Evolutionary conservation across 1,140 invertebrate genomes (phyloP).

Genomic region (Drosophila nannoptera): DNA sequence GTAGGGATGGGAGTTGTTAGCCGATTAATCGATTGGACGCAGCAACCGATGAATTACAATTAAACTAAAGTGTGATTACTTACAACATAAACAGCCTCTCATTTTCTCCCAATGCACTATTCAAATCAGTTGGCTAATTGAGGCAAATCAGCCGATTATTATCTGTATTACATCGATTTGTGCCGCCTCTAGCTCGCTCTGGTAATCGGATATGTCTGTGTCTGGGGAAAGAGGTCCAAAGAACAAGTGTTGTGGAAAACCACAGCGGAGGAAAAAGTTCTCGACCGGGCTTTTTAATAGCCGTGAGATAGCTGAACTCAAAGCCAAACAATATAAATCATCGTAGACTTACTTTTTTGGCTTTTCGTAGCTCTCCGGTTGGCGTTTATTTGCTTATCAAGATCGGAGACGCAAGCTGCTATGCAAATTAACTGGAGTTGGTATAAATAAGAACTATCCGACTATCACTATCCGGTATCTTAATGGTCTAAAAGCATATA

Average conservation of each 20-base stretch:
- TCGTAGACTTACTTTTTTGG: conserved; percentile 4
- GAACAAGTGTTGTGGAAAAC: conserved; percentile 41
- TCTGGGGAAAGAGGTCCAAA: conserved; percentile 1
- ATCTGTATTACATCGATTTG: too few relatives aligned
- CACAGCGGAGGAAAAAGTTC: conserved; percentile 24
- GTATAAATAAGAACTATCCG: neutral
- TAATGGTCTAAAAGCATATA: too few relatives aligned
- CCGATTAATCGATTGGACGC: too few relatives aligned
- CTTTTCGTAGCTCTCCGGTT: neutral
- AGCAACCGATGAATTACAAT: too few relatives aligned
- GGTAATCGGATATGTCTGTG: conserved; percentile 37
- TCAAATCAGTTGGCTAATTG: too few relatives aligned
- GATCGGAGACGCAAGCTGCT: neutral
- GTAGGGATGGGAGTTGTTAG: neutral
- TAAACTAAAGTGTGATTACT: too few relatives aligned
- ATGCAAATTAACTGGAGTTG: conserved; percentile 2
- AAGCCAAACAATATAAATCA: conserved; percentile 33
- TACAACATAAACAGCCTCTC: too few relatives aligned
- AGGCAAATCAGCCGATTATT: too few relatives aligned
- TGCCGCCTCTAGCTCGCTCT: neutral
- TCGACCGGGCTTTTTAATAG: conserved; percentile 27
- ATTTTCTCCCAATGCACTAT: too few relatives aligned
- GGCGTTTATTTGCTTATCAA: conserved; percentile 1
- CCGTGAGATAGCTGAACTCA: conserved; percentile 34
- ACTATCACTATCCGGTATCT: neutral